Conservation (phyloP, 92 coral and sea anemone genomes). For the Pocillopora grandis region DNA sequence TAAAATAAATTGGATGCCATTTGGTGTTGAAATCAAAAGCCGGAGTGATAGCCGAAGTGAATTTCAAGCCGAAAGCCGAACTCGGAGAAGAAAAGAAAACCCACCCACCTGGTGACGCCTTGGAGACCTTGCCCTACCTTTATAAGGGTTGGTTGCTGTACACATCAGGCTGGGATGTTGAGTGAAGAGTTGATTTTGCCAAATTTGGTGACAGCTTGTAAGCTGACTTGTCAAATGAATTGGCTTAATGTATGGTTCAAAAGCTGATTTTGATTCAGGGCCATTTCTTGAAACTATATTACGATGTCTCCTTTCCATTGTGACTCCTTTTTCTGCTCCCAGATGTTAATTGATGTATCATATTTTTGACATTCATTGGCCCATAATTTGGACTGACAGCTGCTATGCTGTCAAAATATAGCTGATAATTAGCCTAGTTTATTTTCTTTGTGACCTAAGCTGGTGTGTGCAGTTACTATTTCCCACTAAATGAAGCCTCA, state of each 20-base stretch:
- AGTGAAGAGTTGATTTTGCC: too few species aligned
- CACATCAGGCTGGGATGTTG: too few species aligned
- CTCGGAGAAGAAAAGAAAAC: too few species aligned
- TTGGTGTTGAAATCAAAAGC: background rate
- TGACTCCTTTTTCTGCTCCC: too few species aligned
- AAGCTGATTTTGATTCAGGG: background rate
- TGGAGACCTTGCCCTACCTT: slow-evolving; percentile 1
- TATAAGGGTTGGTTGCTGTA: background rate
- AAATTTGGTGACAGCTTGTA: background rate
- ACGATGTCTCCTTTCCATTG: too few species aligned
- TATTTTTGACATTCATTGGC: background rate
- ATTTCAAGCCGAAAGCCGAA: background rate
- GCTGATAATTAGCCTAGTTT: background rate
- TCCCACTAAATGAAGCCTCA: background rate
- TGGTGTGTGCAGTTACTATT: background rate
- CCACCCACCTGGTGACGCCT: slow-evolving; percentile 1
- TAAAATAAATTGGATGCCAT: background rate
- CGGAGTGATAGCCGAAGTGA: background rate
- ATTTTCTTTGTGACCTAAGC: background rate
- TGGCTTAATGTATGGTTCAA: background rate
- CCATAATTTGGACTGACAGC: slow-evolving; percentile 5
- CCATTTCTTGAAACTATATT: background rate
- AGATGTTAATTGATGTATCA: too few species aligned
- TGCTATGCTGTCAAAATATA: background rate
- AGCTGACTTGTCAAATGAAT: background rate